phyloP scores from a whole-genome alignment of 2,888 invertebrate genomes.

The Agrochola lychnidis region DNA sequence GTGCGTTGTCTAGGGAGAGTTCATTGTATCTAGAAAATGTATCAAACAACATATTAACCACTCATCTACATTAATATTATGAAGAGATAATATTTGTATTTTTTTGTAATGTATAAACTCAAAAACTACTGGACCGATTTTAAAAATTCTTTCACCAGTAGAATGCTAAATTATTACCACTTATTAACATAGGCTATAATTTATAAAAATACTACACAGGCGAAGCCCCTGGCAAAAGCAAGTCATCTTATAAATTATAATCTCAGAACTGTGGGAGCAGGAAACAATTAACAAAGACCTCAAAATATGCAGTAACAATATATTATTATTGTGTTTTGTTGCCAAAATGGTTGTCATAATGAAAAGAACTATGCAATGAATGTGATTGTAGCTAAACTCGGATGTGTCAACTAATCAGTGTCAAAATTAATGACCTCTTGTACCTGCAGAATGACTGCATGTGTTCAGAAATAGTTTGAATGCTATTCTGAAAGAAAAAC shows the following conservation, averaged over 20 bases:
- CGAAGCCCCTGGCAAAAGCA: too few species aligned
- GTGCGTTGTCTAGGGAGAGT: too few species aligned
- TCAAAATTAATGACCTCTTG: conserved; percentile 27
- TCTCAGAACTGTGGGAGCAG: not conserved
- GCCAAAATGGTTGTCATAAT: conserved; percentile 28
- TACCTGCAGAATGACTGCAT: not conserved
- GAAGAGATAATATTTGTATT: too few species aligned
- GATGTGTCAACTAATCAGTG: conserved; percentile 26
- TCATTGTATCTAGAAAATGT: too few species aligned
- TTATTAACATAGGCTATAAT: too few species aligned
- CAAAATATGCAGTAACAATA: conserved; percentile 8
- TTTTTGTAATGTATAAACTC: too few species aligned
- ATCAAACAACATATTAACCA: too few species aligned
- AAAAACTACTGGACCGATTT: too few species aligned
- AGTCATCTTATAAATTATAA: not conserved
- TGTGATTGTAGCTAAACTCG: not conserved
- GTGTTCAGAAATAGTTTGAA: conserved; percentile 5
- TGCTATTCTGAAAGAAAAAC: not conserved
- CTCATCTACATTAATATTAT: too few species aligned
- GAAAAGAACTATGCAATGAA: conserved; percentile 16
- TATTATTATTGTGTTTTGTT: conserved; percentile 1
- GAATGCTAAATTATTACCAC: too few species aligned
- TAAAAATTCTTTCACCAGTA: too few species aligned
- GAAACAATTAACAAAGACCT: conserved; percentile 22
- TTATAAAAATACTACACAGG: too few species aligned